Evolutionary conservation across 2,113 vertebrate species (phyloP).

Genomic region (Serilophus lunatus): DNA sequence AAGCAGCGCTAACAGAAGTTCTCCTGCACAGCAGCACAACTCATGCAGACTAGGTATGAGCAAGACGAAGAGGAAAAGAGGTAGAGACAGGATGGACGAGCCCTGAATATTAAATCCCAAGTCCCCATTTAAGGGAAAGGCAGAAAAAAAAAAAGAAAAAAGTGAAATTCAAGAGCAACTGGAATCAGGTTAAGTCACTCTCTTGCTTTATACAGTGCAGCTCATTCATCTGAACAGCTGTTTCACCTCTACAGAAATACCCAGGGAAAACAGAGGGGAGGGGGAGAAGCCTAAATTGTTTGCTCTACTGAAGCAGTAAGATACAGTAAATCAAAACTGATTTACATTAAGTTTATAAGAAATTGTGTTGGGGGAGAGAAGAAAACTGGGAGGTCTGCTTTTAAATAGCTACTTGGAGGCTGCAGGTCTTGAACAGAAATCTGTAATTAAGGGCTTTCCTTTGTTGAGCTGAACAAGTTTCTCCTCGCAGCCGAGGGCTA

Average conservation of each 20-base stretch:
- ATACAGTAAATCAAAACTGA: constrained; percentile 2
- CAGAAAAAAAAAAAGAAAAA: background rate
- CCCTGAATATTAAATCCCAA: constrained; percentile 29
- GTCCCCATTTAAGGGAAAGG: background rate
- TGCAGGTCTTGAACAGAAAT: background rate
- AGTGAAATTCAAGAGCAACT: constrained; percentile 48
- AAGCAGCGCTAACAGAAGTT: background rate
- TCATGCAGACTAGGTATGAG: background rate
- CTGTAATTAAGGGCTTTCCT: background rate
- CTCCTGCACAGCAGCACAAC: background rate
- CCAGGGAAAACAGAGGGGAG: constrained; percentile 39
- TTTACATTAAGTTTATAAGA: background rate
- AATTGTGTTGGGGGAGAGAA: background rate
- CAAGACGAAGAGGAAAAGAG: background rate
- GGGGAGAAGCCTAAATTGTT: constrained; percentile 22
- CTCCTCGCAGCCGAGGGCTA: background rate
- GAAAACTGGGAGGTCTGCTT: background rate
- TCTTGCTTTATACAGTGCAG: background rate
- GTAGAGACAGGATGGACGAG: constrained; percentile 29
- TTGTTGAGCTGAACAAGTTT: constrained; percentile 34
- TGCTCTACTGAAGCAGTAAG: constrained; percentile 29
- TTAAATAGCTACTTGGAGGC: background rate
- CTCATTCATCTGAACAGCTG: constrained; percentile 63
- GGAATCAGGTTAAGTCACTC: constrained; percentile 47
- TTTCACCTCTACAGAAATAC: constrained; percentile 58